Percentiles rank a stretch among this genome's conserved stretches.
These are phyloP conservation scores for Salvator merianae DNA, from an alignment of 2,113 vertebrate genomes.

Conservation along the genomic window DNA sequence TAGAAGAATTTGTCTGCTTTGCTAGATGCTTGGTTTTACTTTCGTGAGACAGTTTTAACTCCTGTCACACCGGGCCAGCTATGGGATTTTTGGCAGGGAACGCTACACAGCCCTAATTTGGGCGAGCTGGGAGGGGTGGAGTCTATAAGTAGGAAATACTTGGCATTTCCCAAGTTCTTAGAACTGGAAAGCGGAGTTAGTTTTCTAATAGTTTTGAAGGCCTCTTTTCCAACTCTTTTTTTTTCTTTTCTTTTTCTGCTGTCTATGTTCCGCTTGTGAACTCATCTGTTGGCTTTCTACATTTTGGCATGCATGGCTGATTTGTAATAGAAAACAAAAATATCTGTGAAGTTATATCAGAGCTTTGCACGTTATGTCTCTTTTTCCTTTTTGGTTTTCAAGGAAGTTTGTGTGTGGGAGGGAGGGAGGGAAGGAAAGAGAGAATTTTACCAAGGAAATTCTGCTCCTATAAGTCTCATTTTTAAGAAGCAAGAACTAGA, in stretches of 20 bases:
- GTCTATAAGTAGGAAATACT: neutral
- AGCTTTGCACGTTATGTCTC: neutral
- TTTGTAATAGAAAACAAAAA: neutral
- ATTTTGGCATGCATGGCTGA: neutral
- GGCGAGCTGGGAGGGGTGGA: neutral
- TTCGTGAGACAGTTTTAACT: slow-evolving; percentile 49
- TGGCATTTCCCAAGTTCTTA: neutral
- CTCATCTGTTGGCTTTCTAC: neutral
- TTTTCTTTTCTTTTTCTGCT: neutral
- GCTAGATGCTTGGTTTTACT: slow-evolving; percentile 38
- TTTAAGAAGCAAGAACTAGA: neutral
- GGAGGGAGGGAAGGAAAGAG: neutral
- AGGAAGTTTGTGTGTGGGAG: neutral
- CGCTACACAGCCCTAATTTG: slow-evolving; percentile 4
- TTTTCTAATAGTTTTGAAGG: neutral
- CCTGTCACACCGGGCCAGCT: neutral
- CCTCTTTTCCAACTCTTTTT: neutral
- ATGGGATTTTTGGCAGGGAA: neutral
- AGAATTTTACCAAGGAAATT: neutral
- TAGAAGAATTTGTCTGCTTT: slow-evolving; percentile 59
- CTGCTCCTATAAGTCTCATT: neutral
- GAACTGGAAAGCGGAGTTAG: neutral
- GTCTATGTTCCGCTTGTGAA: neutral
- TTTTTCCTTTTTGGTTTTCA: too few species aligned
- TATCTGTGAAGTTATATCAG: neutral